Evolutionary conservation across 2,888 invertebrate genomes (phyloP).

Genomic region (Amphiduros pacificus): DNA sequence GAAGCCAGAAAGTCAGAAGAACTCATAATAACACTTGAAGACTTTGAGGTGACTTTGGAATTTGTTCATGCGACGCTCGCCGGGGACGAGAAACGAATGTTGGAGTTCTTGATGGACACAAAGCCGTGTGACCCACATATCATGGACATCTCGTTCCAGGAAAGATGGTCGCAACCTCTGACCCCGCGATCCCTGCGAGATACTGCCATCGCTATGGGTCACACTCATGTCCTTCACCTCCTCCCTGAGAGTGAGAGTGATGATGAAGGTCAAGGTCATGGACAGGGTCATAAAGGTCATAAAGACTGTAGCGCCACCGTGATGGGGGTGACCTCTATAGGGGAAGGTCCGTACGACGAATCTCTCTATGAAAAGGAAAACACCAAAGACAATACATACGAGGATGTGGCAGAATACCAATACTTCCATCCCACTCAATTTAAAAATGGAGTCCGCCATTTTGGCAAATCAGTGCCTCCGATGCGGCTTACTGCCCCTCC

Average conservation of each 20-base stretch:
- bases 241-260: conserved; percentile 30
- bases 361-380: too few species aligned
- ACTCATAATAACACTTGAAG: conserved; percentile 17
- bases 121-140: conserved; percentile 39
- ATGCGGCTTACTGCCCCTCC: background rate
- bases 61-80: conserved; percentile 56
- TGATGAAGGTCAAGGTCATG: background rate
- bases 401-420: too few species aligned
- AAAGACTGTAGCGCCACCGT: conserved; percentile 3
- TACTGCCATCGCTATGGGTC: conserved; percentile 47
- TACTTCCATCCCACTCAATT: background rate
- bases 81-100: conserved; percentile 48
- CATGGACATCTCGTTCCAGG: conserved; percentile 46
- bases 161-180: conserved; percentile 40
- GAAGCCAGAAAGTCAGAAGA: conserved; percentile 4
- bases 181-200: conserved; percentile 45
- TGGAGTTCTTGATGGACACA: conserved; percentile 39
- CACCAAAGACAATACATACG: too few species aligned
- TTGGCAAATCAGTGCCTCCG: background rate
- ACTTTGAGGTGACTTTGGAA: conserved; percentile 26
- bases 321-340: conserved; percentile 6
- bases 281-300: conserved; percentile 2
- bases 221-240: conserved; percentile 42
- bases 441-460: background rate
- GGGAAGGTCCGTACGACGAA: too few species aligned